Base-by-base conservation (phyloP, 1,140 invertebrate genomes). In the Reticulitermes speratus region DNA sequence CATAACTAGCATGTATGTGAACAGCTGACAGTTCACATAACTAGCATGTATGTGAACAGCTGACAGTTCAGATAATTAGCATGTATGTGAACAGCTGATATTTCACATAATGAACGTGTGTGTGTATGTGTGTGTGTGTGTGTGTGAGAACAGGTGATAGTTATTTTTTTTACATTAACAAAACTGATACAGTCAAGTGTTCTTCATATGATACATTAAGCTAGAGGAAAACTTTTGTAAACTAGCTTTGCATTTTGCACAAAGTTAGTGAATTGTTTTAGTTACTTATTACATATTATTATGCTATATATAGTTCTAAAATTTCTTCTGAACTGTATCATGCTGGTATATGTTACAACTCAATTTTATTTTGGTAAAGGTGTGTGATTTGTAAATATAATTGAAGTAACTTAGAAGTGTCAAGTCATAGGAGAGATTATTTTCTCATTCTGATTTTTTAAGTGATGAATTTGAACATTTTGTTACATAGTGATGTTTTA, bases 311-410 rank as follows among this genome's bases (percentile, higher is more conserved):
- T 55, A 85, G 59, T 85, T 69, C 59, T 85, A 85, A 85, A 30
- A 85, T 85, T 75, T 85, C 85, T 44, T 85, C 44, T 85, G 59
- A 52, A 52, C 44, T 85, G 65, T 85, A 85, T 85, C 25, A 59
- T 84, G 83, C 83, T 52, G 48, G 52, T 84, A 84, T 84, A 44
- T 84, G 83, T 84, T 84, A 84, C 25, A 30, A 84, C 48, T 84
- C 83, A 55, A 84, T 32, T 84, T 52, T 84, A 52, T 84, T 45
- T 84, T 84, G 83, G 52, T 84, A 32, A 84, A 84, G 83, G 52
- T 32, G 25, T 84, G 83, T 52, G 14, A 84, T 84, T 84, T 84
- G 83, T 84, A 84, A 32, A 84, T 84, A 84, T 52, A 84, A 84
- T 55, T 84, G 45, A 52, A 84, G 30, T 84, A 84, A 75, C 52